Base-by-base conservation (phyloP, 2,113 vertebrate genomes). In the Orcinus orca region DNA sequence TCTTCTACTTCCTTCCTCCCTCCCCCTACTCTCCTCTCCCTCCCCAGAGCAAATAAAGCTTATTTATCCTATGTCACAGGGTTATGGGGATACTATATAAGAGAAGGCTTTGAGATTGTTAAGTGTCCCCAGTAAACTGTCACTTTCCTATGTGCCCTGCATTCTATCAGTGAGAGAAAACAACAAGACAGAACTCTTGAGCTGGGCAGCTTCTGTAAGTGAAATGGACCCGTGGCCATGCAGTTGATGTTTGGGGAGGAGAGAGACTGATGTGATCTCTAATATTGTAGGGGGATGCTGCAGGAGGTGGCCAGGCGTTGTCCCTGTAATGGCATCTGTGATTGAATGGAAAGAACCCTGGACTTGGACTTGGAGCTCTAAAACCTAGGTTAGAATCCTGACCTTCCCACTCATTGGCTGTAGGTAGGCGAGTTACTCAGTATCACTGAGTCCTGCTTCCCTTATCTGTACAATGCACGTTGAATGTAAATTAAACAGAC, bases 31-130 rank as follows among this genome's bases (percentile, higher is more conserved):
- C 18, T 63, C 15, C n/a, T 44, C 18, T 65, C 20, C 67, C 20
- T 80, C 41, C 25, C 2, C 38, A 94, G 85, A 67, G 38, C 81
- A 95, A 95, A 93, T 70, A 33, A 83, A 67, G 74, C 60, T 76
- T 44, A n/a, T 62, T 63, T 65, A 29, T 15, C 55, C 13, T 20
- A 7, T 36, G 50, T 36, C 23, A 60, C 44, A 29, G 71, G 76
- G 60, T 31, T 29, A 44, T 0, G 70, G 33, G 25, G 73, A 15
- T 38, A 53, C 21, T 47, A 38, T 53, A 17, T 6, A 36, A 13
- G n/a, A 47, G 71, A 82, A 84, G 31, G 20, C n/a, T 47, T 38
- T 41, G 73, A 14, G 63, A 47, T 23, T 55, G 50, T 73, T 47
- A 62, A 62, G 31, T 79, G 68, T 6, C 26, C n/a, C 15, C 10